Base-by-base conservation (phyloP, 2,888 invertebrate species). In the Spodoptera picta region DNA sequence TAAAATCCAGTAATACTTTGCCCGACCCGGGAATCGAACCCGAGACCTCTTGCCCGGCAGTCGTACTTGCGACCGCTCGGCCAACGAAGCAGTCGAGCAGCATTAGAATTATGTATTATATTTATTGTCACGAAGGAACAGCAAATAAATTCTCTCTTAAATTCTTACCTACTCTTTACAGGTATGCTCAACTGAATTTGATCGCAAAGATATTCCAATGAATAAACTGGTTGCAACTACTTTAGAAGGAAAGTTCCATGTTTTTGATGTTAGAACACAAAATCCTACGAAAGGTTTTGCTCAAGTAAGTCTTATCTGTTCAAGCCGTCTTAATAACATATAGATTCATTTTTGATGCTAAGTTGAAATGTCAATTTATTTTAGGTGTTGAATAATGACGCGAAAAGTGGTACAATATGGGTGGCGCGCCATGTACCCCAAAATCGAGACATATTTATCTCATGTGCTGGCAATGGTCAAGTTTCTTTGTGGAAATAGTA, bases 401-500 rank as follows among this genome's bases (percentile, higher is more conserved):
- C 85, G 0, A 93, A 91, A 75, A 95, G 95, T 80, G 97, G 99
- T 0, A 99, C 99, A 0, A 96, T 99, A 36, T 99, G 99, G 99
- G 93, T 96, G 31, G 97, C 96, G 0, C 96, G 96, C 45, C 99
- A 99, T 93, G 90, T 99, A 53, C 99, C 99, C 0, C 99, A 99
- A 90, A 99, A 99, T 88, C 95, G 99, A 56, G 99, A 99, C 85
- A 91, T 99, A 23, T 99, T 99, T 85, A 95, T 97, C 83, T 98
- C 99, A 0, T 97, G 97, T 65, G 98, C 99, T 3, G 99, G 99
- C 0, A 96, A 96, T 75, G 99, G 99, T 7, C 97, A 98, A n/a
- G 89, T 99, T 19, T 96, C 97, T 70, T 94, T 99, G n/a, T 99
- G 99, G 99, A 98, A 98, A 95, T 99, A 99, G 97, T 98, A 95